These are phyloP conservation scores for Marcusenius ussheri DNA, from an alignment of 2,113 vertebrate genomes.

Conservation along the genomic window DNA sequence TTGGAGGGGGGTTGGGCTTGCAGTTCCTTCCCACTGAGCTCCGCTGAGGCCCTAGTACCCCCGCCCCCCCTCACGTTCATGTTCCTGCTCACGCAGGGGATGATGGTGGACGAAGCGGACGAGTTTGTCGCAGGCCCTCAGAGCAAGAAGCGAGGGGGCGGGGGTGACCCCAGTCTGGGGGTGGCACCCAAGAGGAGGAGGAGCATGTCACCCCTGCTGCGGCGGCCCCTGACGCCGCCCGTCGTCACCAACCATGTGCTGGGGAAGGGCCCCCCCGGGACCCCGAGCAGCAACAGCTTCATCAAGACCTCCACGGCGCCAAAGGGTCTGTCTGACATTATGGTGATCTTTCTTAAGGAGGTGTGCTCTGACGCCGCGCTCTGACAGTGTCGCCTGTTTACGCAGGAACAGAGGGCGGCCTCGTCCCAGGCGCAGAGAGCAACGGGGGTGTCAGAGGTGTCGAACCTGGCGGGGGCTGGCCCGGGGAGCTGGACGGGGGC, in stretches of 20 bases:
- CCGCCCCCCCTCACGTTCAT: background rate
- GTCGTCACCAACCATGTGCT: conserved; percentile 74
- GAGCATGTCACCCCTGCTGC: conserved; percentile 76
- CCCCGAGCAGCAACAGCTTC: conserved; percentile 57
- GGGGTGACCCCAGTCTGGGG: conserved; percentile 67
- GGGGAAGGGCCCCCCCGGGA: conserved; percentile 61
- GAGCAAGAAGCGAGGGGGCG: conserved; percentile 76
- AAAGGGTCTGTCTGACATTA: conserved; percentile 63
- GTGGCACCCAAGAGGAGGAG: conserved; percentile 75
- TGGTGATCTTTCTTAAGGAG: background rate
- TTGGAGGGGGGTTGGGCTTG: background rate
- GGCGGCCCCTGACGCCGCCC: conserved; percentile 69
- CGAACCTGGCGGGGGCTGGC: conserved; percentile 54
- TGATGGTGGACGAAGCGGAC: conserved; percentile 99
- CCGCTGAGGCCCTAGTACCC: background rate
- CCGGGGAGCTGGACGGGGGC: conserved; percentile 40
- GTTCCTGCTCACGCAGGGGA: conserved; percentile 62
- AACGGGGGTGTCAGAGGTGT: conserved; percentile 59
- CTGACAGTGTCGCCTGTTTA: background rate
- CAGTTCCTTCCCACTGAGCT: background rate
- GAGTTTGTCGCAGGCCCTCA: conserved; percentile 89
- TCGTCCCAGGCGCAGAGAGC: conserved; percentile 55
- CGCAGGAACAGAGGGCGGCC: conserved; percentile 60
- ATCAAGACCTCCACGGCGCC: conserved; percentile 64
- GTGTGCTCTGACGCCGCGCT: background rate